Evolutionary conservation across 2,797 vertebrate species (phyloP), one percentile per base, ranked within the genome.

Genomic region (Anolis apletophallus): DNA sequence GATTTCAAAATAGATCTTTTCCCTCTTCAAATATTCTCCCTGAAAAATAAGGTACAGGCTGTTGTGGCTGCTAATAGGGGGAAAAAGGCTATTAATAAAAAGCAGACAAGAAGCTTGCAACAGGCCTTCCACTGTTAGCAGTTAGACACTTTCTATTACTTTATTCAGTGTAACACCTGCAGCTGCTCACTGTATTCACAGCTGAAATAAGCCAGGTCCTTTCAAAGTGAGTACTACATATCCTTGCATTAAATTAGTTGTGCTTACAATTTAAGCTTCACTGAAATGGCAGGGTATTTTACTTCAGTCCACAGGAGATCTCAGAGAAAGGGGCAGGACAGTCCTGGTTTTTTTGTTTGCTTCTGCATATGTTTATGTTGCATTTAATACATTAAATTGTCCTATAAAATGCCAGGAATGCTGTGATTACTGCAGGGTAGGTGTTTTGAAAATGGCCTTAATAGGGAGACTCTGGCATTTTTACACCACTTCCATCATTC

Each of bases 121-220:
- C 96, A 97, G 95, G 94, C 91, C 95, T 95, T 95, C 95, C 95
- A 96, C 96, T 97, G 96, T 97, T 97, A 96, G 94, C 95, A 95
- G 96, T 96, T 95, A 96, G 96, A 96, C 96, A 95, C 96, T 97
- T 97, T 97, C 95, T 97, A 93, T 96, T 95, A 94, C 96, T 96
- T 97, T 97, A 96, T 97, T 96, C 97, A 96, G 96, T 94, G 92
- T 94, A 96, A 96, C 97, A 97, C 96, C 97, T 97, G 97, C 96
- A 96, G 92, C 95, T 95, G 93, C 95, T 97, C 94, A 93, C 93
- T 59, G 94, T 95, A 95, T 96, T 96, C 84, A 76, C 95, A 95
- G 81, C 93, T 97, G 96, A 97, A 96, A 97, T 94, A 97, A 95
- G 94, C 95, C 96, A 97, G 96, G 96, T 96, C 96, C 94, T 86